Evolutionary conservation across 2,797 vertebrate genomes (phyloP), one percentile per base, ranked within the genome.

Genomic region (Sebastiscus albofasciatus): DNA sequence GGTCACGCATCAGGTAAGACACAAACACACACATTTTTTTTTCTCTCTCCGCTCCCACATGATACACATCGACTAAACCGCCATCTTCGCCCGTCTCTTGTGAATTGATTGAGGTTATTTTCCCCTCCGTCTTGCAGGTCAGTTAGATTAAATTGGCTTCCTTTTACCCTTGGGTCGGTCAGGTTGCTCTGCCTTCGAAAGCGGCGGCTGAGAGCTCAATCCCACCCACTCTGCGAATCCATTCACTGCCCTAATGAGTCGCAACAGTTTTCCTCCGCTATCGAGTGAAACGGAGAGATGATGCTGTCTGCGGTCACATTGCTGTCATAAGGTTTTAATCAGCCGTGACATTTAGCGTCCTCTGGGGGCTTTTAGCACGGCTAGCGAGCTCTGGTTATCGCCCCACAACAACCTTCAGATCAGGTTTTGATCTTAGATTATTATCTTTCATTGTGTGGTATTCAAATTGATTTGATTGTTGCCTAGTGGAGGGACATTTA

Each of bases 1-100:
- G 93, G 90, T 90, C 93, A 94, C 84, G 94, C 95, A 81, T 95
- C 94, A 95, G 96, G 96, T 96, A 94, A 94, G 93, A 81, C 11
- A 31, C 65, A 52, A 4, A 70, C 73, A 16, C 29, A 78, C 52
- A 67, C 26, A 39, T 65, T 55, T 59, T 39, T 39, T 22, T 16
- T 39, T 39, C 34, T 42, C 58, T 75, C 55, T 61, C 31, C 9
- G 9, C n/a, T 73, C 52, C 72, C 77, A 66, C 66, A 42, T 36
- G 76, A 83, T 75, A 66, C 67, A 71, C 54, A 79, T 84, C 13
- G 42, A 81, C 72, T 52, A 60, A 84, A 76, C 56, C 27, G 12
- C 79, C 70, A 46, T 90, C 78, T 91, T 79, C 6, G 16, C 24
- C 75, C 2, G 2, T 89, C 81, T 85, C 72, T 54, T 55, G 56